Evolutionary conservation across 2,888 invertebrate species (phyloP).

Genomic region (Chloroclystis v-ata): DNA sequence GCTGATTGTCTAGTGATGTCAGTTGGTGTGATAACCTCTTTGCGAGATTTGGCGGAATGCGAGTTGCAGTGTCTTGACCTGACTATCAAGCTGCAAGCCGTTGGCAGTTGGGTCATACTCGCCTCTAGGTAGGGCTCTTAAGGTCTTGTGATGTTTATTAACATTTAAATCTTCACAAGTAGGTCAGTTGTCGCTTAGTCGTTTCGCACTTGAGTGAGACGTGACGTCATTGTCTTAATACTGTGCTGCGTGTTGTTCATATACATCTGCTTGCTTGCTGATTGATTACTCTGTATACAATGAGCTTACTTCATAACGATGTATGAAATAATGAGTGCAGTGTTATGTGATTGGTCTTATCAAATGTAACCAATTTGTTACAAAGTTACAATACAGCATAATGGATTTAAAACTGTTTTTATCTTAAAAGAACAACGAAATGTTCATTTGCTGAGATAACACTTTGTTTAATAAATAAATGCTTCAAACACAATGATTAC

Average conservation of each 20-base stretch:
- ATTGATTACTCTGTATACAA: too few relatives aligned
- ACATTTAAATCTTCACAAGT: background rate
- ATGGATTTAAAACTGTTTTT: too few relatives aligned
- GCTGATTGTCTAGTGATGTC: constrained; percentile 4
- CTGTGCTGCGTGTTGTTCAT: background rate
- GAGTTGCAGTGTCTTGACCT: background rate
- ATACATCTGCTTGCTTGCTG: too few relatives aligned
- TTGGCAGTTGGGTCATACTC: too few relatives aligned
- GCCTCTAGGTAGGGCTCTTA: background rate
- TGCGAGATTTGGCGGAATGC: background rate
- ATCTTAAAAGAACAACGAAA: too few relatives aligned
- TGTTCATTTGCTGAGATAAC: too few relatives aligned
- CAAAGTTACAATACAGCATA: too few relatives aligned
- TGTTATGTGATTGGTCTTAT: background rate
- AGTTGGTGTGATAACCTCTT: constrained; percentile 12
- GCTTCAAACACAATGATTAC: too few relatives aligned
- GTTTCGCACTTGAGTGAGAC: background rate
- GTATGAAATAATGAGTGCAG: background rate
- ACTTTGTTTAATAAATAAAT: too few relatives aligned
- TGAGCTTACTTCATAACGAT: too few relatives aligned
- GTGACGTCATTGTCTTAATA: background rate
- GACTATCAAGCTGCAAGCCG: too few relatives aligned
- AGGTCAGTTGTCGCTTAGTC: background rate
- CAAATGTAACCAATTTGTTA: background rate
- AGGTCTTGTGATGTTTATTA: background rate